phyloP scores from a whole-genome alignment of 2,113 vertebrate species.

The Peromyscus polionotus region DNA sequence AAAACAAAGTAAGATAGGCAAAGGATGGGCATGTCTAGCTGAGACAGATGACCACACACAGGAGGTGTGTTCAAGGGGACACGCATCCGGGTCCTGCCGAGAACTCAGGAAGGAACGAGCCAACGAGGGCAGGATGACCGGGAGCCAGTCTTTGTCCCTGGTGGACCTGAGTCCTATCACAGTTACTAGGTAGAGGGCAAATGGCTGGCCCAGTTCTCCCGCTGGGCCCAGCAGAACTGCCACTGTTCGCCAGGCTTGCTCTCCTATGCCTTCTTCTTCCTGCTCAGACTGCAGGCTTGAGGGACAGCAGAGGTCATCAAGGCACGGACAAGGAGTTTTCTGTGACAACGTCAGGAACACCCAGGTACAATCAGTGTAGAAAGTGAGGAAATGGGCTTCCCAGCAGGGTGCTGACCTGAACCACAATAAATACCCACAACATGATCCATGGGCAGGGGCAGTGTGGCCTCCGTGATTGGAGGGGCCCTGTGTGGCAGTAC shows the following conservation, averaged over 20 bases:
- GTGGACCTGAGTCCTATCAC: background rate
- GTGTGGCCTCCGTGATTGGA: accelerated
- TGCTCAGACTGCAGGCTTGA: background rate
- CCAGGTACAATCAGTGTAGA: accelerated
- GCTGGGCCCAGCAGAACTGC: accelerated
- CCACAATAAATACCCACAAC: background rate
- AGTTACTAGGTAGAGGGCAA: background rate
- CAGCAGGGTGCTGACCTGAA: background rate
- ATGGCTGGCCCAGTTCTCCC: background rate
- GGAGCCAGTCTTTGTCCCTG: background rate
- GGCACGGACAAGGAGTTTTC: background rate
- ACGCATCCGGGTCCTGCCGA: background rate
- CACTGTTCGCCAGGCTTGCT: too few relatives aligned
- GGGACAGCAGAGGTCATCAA: background rate
- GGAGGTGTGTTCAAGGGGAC: background rate
- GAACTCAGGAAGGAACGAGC: background rate
- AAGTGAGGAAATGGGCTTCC: too few relatives aligned
- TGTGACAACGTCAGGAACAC: background rate
- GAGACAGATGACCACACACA: background rate
- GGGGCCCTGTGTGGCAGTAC: background rate
- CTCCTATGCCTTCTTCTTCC: background rate
- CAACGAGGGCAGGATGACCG: accelerated
- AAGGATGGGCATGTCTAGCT: background rate
- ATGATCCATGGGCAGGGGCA: accelerated
- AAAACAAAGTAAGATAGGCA: background rate